Percentiles rank a stretch among this genome's conserved stretches.
These are phyloP conservation scores for Osmerus mordax DNA, from an alignment of 2,113 vertebrate species.

Conservation along the genomic window DNA sequence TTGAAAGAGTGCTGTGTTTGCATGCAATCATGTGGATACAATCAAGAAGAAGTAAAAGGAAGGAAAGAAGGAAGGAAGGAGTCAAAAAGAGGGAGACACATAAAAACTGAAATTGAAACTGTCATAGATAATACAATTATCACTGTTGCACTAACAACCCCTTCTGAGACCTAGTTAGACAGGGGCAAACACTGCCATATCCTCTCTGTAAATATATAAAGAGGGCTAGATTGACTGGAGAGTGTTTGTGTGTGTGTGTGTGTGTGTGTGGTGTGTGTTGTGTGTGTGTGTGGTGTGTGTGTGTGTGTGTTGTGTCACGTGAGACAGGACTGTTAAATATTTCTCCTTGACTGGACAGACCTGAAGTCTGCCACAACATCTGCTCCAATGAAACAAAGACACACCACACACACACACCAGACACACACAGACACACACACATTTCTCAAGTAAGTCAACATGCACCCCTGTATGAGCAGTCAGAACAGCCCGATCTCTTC, in stretches of 20 bases:
- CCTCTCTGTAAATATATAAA: conserved; percentile 2
- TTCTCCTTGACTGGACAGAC: conserved; percentile 56
- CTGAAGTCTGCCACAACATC: conserved; percentile 45
- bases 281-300: not conserved
- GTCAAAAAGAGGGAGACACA: too few relatives aligned
- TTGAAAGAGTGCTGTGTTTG: not conserved
- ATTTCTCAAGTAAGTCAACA: not conserved
- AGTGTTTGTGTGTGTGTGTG: not conserved
- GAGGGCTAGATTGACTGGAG: not conserved
- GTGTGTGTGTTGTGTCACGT: not conserved
- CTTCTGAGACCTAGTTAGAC: too few relatives aligned
- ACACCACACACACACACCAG: not conserved
- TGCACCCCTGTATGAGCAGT: not conserved
- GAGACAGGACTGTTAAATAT: conserved; percentile 51
- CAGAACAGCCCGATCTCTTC: not conserved
- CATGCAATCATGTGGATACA: not conserved
- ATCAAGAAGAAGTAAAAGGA: too few relatives aligned
- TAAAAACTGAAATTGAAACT: too few relatives aligned
- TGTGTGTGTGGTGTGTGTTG: conserved; percentile 3
- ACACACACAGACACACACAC: not conserved
- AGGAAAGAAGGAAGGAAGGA: too few relatives aligned
- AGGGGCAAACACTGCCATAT: too few relatives aligned
- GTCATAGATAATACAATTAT: too few relatives aligned
- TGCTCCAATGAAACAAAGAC: conserved; percentile 31
- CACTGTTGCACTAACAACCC: too few relatives aligned